Percentiles rank a stretch among this genome's conserved stretches.
phyloP scores from a whole-genome alignment of 2,888 invertebrate genomes.

The Sminthurides aquaticus region DNA sequence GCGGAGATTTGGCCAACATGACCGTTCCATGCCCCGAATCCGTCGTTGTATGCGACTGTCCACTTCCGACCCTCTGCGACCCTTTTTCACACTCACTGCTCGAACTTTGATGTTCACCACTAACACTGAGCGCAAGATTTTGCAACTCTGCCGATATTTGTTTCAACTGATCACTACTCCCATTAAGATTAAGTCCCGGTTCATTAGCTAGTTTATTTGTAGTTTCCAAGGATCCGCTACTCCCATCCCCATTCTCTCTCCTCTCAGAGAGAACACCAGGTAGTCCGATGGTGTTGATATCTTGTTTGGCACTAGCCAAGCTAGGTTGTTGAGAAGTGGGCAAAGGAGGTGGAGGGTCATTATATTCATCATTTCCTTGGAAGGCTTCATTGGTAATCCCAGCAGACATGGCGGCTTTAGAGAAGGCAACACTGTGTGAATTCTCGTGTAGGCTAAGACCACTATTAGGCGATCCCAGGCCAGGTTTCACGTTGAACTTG shows the following conservation, averaged over 20 bases:
- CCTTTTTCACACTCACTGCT: conserved; percentile 39
- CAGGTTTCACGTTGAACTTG: conserved; percentile 37
- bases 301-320: conserved; percentile 14
- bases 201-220: conserved; percentile 7
- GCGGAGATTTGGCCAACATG: conserved; percentile 36
- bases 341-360: conserved; percentile 35
- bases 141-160: conserved; percentile 38
- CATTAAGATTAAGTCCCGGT: conserved; percentile 20
- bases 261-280: conserved; percentile 30
- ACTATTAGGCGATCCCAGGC: conserved; percentile 13
- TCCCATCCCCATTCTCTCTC: conserved; percentile 43
- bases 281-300: conserved; percentile 31
- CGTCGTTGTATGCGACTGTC: conserved; percentile 39
- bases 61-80: conserved; percentile 40
- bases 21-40: conserved; percentile 40
- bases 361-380: conserved; percentile 24
- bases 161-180: conserved; percentile 38
- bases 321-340: conserved; percentile 39
- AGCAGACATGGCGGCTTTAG: conserved; percentile 11
- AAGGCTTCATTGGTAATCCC: conserved; percentile 24
- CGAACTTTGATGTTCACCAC: conserved; percentile 26
- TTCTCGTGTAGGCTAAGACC: conserved; percentile 12
- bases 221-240: conserved; percentile 28
- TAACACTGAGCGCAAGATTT: conserved; percentile 34
- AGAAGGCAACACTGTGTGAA: conserved; percentile 18